A percentile compares a stretch with the other conserved stretches of the same genome.
Evolutionary conservation across 2,888 invertebrate species (phyloP).

Genomic region (Drosophila fungiperda): DNA sequence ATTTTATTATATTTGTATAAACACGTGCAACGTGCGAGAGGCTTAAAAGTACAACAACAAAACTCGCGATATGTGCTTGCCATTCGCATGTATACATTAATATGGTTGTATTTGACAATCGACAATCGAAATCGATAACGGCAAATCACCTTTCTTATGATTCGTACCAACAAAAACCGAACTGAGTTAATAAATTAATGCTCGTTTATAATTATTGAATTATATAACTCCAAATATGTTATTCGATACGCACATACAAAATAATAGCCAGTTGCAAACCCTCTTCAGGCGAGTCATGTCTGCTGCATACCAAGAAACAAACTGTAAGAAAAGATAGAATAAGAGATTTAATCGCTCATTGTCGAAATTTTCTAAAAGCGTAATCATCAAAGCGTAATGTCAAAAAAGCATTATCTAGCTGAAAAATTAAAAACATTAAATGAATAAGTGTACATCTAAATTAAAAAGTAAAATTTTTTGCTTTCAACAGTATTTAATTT

Average conservation of each 20-base stretch:
- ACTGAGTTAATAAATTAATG: background rate
- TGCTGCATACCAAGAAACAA: background rate
- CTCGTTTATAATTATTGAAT: background rate
- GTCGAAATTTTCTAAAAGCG: background rate
- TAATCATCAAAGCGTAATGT: background rate
- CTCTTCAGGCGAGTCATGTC: background rate
- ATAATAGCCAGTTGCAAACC: background rate
- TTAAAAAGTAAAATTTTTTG: no score
- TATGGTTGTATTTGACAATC: background rate
- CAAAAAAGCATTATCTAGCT: no score
- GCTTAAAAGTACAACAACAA: slow-evolving; percentile 32
- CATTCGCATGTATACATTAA: slow-evolving; percentile 21
- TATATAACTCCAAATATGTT: background rate
- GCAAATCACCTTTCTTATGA: background rate
- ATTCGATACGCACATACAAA: background rate
- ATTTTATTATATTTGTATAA: slow-evolving; percentile 5
- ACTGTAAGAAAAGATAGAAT: background rate
- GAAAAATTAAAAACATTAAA: no score
- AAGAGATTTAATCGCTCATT: background rate
- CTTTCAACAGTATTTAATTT: background rate
- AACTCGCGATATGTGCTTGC: background rate
- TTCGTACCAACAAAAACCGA: background rate
- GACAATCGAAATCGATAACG: slow-evolving; percentile 7
- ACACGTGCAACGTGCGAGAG: slow-evolving; percentile 55
- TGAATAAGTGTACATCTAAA: no score